Base-by-base conservation (phyloP, 2,888 invertebrate genomes). In the Lagria hirta region DNA sequence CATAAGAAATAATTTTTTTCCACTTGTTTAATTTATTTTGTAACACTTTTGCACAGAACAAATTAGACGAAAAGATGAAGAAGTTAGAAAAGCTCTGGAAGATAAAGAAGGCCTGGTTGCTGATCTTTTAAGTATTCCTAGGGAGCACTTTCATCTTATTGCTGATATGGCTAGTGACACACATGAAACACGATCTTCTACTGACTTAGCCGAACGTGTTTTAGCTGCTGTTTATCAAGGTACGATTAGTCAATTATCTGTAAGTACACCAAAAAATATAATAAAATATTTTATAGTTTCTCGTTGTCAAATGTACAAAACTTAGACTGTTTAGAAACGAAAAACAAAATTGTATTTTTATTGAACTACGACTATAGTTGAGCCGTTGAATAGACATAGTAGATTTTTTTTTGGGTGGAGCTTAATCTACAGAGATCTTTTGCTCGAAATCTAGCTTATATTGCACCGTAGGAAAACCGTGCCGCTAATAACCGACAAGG, bases 41-140 rank as follows among this genome's bases (percentile, higher is more conserved):
- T 15, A 14, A 30, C 18, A n/a, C 23, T 4, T 26, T 20, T 2
- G 15, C 70, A 28, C 69, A 85, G 89, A 89, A 72, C 80, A 81
- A 72, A 75, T 89, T 49, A 78, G 84, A 51, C 77, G 86, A 48
- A 81, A 86, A 62, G 87, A 88, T 65, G 80, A 82, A 57, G 73
- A 80, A 52, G 83, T 89, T 48, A 79, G 80, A 49, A 77, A 80
- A 61, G 82, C 84, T 27, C 67, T 89, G 52, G 75, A 76, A 43
- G 87, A 88, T 64, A 87, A 88, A 64, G 83, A 86, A 63, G 76
- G 77, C 55, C 75, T 89, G 50, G 82, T 88, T 54, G 86, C 86
- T 49, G 84, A 87, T 66, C 79, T 88, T 65, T 76, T 88, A 61
- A 82, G 84, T 68, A 81, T 88, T 66, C 85, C 87, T 36, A 76